Conservation (phyloP, 2,888 invertebrate genomes). For the Erebia ligea region DNA sequence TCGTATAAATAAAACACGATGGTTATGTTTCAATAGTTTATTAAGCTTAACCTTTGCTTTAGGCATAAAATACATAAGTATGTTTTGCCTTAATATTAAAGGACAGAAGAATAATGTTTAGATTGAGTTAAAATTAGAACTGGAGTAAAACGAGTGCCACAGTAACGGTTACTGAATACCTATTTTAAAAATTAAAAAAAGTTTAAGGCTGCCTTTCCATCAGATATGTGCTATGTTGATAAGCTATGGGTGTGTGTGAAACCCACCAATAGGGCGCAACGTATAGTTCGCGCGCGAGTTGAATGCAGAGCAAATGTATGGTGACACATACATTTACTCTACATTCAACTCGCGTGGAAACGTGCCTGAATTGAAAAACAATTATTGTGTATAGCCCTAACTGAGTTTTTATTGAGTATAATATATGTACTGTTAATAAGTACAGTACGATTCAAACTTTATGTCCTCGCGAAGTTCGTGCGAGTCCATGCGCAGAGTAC, state of each 20-base stretch:
- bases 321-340: too few species aligned
- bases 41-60: conserved; percentile 19
- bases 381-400: background rate
- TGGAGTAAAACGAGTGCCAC: background rate
- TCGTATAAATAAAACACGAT: conserved; percentile 24
- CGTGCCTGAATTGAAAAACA: too few species aligned
- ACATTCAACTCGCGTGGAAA: too few species aligned
- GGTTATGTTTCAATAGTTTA: conserved; percentile 40
- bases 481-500: too few species aligned
- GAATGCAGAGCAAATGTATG: too few species aligned
- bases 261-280: too few species aligned
- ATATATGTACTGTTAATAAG: background rate
- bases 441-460: too few species aligned
- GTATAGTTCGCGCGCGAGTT: too few species aligned
- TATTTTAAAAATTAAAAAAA: background rate
- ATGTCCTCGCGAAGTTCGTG: too few species aligned
- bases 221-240: too few species aligned
- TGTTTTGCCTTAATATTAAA: background rate
- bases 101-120: background rate
- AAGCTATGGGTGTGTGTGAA: too few species aligned
- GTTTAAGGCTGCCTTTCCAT: too few species aligned
- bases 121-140: conserved; percentile 2
- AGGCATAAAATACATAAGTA: conserved; percentile 4
- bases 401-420: background rate
- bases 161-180: background rate